Conservation (phyloP, 2,888 invertebrate species). For the Unio pictorum region DNA sequence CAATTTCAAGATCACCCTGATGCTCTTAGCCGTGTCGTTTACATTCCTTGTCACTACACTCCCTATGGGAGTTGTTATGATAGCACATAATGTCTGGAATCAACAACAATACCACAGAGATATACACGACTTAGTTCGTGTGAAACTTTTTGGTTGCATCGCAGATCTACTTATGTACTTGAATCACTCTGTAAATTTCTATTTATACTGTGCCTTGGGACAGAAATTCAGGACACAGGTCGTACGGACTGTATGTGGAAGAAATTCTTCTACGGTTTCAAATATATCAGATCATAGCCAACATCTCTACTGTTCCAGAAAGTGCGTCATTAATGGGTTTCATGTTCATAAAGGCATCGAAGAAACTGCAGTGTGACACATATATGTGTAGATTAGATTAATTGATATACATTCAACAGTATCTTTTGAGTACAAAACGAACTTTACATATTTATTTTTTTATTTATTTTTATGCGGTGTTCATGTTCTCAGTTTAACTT, state of each 20-base stretch:
- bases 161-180: conserved; percentile 66
- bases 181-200: conserved; percentile 67
- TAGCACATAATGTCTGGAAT: conserved; percentile 35
- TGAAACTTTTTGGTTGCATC: conserved; percentile 53
- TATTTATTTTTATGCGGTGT: no score
- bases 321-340: conserved; percentile 16
- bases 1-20: conserved; percentile 51
- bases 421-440: no score
- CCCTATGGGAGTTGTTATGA: conserved; percentile 60
- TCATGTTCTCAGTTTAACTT: no score
- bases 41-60: conserved; percentile 66
- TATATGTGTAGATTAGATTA: background rate
- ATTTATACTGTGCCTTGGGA: conserved; percentile 60
- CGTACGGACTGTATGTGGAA: conserved; percentile 40
- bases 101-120: conserved; percentile 17
- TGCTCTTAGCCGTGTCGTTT: conserved; percentile 62
- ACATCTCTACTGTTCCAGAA: conserved; percentile 54
- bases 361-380: background rate
- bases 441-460: no score
- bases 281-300: conserved; percentile 51
- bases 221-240: conserved; percentile 58
- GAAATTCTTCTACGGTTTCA: conserved; percentile 29
- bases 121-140: conserved; percentile 21
- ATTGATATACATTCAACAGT: no score
- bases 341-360: conserved; percentile 17